Conservation (phyloP, 2,797 vertebrate species). For the Catostomus latipinnis region DNA sequence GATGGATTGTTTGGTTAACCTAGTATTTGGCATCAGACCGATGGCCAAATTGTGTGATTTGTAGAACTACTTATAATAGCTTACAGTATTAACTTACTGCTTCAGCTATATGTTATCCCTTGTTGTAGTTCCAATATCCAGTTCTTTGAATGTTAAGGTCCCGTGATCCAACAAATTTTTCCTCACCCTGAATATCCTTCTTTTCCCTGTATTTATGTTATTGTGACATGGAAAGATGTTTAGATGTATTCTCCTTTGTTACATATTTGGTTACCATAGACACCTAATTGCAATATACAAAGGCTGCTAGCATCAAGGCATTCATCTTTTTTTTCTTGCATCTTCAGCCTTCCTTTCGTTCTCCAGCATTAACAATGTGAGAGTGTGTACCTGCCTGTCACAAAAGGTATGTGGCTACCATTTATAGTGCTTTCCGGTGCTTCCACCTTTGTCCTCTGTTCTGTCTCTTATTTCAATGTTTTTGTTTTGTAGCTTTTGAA, state of each 20-base stretch:
- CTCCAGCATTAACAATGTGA: constrained; percentile 57
- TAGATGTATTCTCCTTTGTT: constrained; percentile 27
- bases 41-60: no score
- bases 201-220: background rate
- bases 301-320: constrained; percentile 64
- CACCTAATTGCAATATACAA: constrained; percentile 68
- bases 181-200: background rate
- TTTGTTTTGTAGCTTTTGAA: background rate
- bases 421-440: constrained; percentile 77
- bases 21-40: constrained; percentile 9
- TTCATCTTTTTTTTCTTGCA: constrained; percentile 66
- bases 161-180: background rate
- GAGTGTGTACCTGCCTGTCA: constrained; percentile 70
- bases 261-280: constrained; percentile 32
- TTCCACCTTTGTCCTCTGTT: constrained; percentile 68
- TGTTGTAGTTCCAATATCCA: background rate
- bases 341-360: constrained; percentile 57
- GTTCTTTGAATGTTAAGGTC: background rate
- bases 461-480: constrained; percentile 25
- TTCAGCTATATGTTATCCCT: background rate
- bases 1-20: constrained; percentile 10
- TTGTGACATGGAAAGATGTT: constrained; percentile 9
- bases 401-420: constrained; percentile 71
- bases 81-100: no score
- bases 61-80: no score